Conservation (phyloP, 2,797 vertebrate genomes). For the Avahi laniger region DNA sequence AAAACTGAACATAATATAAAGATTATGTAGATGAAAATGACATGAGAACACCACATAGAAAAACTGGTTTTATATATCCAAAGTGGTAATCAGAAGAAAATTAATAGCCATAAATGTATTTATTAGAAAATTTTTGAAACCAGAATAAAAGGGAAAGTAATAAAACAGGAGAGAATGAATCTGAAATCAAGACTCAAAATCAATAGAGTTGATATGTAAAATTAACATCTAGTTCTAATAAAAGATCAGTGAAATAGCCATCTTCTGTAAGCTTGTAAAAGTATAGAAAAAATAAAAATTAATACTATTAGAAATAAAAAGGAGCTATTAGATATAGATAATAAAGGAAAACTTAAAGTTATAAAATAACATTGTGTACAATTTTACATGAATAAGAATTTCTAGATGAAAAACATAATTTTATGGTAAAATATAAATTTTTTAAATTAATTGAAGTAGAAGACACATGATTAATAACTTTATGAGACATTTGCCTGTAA, state of each 20-base stretch:
- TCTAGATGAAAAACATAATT: not conserved
- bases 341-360: not conserved
- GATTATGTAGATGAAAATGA: not conserved
- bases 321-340: not conserved
- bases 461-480: not conserved
- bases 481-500: not conserved
- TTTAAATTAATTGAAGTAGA: not conserved
- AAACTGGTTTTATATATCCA: not conserved
- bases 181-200: not conserved
- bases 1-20: not conserved
- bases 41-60: not conserved
- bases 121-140: not conserved
- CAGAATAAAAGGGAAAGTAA: not conserved
- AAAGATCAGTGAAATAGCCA: not conserved
- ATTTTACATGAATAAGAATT: not conserved
- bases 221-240: not conserved
- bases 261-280: not conserved
- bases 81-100: not conserved
- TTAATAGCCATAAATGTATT: not conserved
- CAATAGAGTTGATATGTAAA: not conserved
- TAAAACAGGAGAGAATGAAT: not conserved
- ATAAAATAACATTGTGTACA: not conserved
- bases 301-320: not conserved
- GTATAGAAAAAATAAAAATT: not conserved
- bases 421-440: not conserved